These are phyloP conservation scores for Yponomeuta evonymella DNA, from an alignment of 2,888 invertebrate genomes.

Conservation along the genomic window DNA sequence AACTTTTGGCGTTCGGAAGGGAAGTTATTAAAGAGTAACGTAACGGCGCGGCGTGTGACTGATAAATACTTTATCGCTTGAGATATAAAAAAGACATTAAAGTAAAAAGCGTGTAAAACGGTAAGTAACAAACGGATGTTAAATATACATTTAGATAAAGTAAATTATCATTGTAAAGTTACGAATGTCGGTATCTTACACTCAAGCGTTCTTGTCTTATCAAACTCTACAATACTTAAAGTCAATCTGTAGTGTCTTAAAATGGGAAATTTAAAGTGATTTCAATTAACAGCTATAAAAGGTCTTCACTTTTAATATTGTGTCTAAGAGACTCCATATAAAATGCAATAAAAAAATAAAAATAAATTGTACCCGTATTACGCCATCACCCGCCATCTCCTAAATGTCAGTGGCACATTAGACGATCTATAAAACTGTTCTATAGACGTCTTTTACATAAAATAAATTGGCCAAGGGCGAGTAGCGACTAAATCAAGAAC, in stretches of 20 bases:
- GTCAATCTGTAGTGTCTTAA: constrained; percentile 10
- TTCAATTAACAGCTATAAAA: constrained; percentile 15
- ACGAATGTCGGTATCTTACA: constrained; percentile 7
- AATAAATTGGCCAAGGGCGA: neutral
- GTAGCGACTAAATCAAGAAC: neutral
- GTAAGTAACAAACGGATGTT: constrained; percentile 50
- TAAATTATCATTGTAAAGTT: constrained; percentile 52
- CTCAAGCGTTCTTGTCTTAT: neutral
- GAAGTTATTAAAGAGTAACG: too few relatives aligned
- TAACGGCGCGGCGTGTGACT: too few relatives aligned
- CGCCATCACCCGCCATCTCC: neutral
- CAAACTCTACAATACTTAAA: constrained; percentile 3
- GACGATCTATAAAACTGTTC: neutral
- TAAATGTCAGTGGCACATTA: neutral
- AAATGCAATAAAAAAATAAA: neutral
- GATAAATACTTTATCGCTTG: too few relatives aligned
- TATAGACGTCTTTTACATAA: neutral
- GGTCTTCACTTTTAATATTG: constrained; percentile 13
- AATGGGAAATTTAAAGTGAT: constrained; percentile 17
- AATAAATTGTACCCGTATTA: neutral
- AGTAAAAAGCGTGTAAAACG: constrained; percentile 51
- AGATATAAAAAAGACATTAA: neutral
- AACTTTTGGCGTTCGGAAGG: too few relatives aligned
- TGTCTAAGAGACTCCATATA: neutral
- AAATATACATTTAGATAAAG: constrained; percentile 47